Base-by-base conservation (phyloP, 1,140 invertebrate genomes). In the Eriocheir sinensis region DNA sequence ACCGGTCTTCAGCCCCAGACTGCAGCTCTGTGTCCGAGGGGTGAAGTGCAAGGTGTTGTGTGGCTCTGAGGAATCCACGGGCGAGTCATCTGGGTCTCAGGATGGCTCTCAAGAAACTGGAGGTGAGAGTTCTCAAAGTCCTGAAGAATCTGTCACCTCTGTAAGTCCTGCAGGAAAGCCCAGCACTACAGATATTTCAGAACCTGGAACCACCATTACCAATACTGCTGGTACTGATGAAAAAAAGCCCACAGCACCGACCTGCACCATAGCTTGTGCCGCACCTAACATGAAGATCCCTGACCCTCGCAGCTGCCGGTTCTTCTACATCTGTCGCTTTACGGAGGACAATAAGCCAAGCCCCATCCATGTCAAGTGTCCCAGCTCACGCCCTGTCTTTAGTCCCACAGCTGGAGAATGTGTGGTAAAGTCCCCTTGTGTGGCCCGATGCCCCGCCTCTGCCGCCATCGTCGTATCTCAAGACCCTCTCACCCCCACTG, bases 1-100 rank as follows among this genome's bases (percentile, higher is more conserved):
- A 89, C 93, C 93, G 15, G 72, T 91, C 30, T 94, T 94, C 89
- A 94, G 93, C 60, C 93, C 72, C 30, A 32, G 9, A 6, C 93
- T 94, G 17, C 88, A 90, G 80, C 79, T 94, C 38, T 94, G 93
- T 36, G n/a, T 94, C 40, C 48, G 48, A 27, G 93, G 93, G 21
- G 83, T 91, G 27, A 94, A 94, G 48, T 94, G 93, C 38, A 53
- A 38, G 2, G 36, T 41, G 27, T 40, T 40, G 2, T 85, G 93
- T 85, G 30, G 72, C 21, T n/a, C 21, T 6, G 17, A 80, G 21
- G 36, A 81, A 30, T n/a, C 1, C 15, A n/a, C n/a, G 80, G 6
- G 3, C 34, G 72, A 32, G 32, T n/a, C 21, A 34, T 30, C 30
- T 2, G 72, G 15, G 34, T 17, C 32, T 30, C 30, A 8, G n/a